phyloP scores from a whole-genome alignment of 2,888 invertebrate genomes.

The Apantesis nais region DNA sequence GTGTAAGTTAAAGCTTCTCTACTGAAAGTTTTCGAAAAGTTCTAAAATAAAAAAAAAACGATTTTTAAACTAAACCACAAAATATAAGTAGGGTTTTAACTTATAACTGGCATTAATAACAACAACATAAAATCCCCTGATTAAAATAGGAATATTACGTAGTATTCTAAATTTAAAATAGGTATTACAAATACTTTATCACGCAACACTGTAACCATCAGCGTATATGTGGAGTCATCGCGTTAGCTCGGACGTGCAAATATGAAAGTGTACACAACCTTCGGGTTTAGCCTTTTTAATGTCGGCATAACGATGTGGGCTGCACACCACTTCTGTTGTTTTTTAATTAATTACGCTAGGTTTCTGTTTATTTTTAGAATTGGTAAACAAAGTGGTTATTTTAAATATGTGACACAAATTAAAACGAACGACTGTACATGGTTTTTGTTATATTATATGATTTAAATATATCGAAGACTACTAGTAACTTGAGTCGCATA shows the following conservation, averaged over 20 bases:
- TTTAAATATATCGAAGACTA: too few relatives aligned
- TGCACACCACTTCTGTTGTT: neutral
- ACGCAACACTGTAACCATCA: constrained; percentile 7
- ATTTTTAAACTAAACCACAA: neutral
- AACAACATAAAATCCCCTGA: neutral
- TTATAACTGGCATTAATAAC: neutral
- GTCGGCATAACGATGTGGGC: neutral
- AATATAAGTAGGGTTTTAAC: neutral
- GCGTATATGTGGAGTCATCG: constrained; percentile 29
- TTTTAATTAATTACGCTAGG: neutral
- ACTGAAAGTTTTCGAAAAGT: too few relatives aligned
- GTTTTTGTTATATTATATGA: neutral
- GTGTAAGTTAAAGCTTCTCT: too few relatives aligned
- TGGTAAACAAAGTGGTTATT: neutral
- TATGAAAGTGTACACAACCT: constrained; percentile 38
- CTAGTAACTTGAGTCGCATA: neutral
- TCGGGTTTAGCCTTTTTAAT: constrained; percentile 19
- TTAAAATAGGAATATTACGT: neutral
- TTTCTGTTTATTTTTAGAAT: neutral
- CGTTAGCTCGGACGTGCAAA: constrained; percentile 28
- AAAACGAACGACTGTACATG: neutral
- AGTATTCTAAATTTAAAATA: constrained; percentile 10
- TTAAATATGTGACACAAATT: neutral
- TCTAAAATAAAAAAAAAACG: neutral
- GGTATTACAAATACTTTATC: neutral